These are phyloP conservation scores for Astyanax mexicanus DNA, from an alignment of 2,797 vertebrate genomes.

Conservation along the genomic window DNA sequence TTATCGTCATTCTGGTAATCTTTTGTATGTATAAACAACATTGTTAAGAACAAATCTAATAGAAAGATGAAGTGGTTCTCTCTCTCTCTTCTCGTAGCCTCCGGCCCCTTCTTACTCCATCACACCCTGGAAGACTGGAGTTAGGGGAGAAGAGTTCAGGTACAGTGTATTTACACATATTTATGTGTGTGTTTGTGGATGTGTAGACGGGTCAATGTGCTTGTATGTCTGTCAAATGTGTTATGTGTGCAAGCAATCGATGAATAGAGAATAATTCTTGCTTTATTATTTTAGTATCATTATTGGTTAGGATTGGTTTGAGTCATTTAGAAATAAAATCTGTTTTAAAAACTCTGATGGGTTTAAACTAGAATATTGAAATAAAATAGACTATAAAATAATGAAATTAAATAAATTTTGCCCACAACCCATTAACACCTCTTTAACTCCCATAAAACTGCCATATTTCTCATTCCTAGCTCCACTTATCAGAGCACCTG, in stretches of 20 bases:
- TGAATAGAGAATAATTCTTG: slow-evolving; percentile 1
- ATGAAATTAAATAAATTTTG: too few relatives aligned
- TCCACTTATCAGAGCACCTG: too few relatives aligned
- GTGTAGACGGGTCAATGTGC: not conserved
- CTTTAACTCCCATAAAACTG: too few relatives aligned
- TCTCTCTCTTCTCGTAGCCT: slow-evolving; percentile 72
- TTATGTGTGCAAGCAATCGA: slow-evolving; percentile 42
- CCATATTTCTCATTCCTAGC: too few relatives aligned
- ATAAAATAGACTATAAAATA: too few relatives aligned
- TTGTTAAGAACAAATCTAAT: slow-evolving; percentile 64
- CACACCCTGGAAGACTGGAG: slow-evolving; percentile 77
- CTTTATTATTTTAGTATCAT: not conserved
- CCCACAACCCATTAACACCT: too few relatives aligned
- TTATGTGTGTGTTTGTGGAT: not conserved
- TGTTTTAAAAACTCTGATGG: not conserved
- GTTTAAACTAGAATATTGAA: not conserved
- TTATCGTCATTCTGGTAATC: slow-evolving; percentile 53
- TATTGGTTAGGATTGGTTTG: slow-evolving; percentile 3
- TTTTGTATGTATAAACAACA: slow-evolving; percentile 59
- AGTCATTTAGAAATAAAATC: slow-evolving; percentile 39
- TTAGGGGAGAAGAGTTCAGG: slow-evolving; percentile 33
- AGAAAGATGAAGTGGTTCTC: slow-evolving; percentile 76
- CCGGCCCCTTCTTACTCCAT: slow-evolving; percentile 67
- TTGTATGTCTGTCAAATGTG: slow-evolving; percentile 16
- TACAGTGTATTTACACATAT: slow-evolving; percentile 14